phyloP scores from a whole-genome alignment of 2,888 invertebrate genomes.

The Andrena fulva region DNA sequence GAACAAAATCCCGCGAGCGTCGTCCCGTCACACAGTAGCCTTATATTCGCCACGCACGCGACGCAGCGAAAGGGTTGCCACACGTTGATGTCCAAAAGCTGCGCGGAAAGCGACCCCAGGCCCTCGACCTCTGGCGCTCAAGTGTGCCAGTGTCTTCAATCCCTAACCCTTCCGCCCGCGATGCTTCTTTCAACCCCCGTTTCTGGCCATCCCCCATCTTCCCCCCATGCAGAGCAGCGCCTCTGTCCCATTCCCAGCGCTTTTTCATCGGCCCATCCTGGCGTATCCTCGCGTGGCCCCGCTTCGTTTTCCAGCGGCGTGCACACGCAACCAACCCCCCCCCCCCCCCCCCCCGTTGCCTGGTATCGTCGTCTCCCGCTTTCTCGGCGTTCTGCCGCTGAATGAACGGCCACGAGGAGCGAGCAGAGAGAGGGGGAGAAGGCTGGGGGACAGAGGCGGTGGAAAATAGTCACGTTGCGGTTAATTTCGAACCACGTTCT shows the following conservation, averaged over 20 bases:
- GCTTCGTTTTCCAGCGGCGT: conserved; percentile 62
- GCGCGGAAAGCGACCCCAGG: background rate
- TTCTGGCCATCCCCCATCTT: conserved; percentile 8
- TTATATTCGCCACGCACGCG: too few relatives aligned
- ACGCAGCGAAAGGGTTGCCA: background rate
- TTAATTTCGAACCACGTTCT: conserved; percentile 71
- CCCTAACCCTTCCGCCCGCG: background rate
- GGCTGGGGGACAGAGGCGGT: conserved; percentile 48
- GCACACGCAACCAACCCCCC: conserved; percentile 35
- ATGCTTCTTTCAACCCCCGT: conserved; percentile 6
- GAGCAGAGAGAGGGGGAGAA: conserved; percentile 41
- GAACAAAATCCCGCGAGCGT: too few relatives aligned
- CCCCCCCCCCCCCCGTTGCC: conserved; percentile 1
- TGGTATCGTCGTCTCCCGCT: conserved; percentile 30
- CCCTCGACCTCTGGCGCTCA: background rate
- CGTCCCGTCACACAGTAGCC: too few relatives aligned
- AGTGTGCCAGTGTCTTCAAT: conserved; percentile 1
- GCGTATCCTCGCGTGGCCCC: conserved; percentile 44
- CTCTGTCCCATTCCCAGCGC: background rate
- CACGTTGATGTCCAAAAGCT: background rate
- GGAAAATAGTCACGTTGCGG: conserved; percentile 73
- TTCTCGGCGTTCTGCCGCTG: conserved; percentile 45
- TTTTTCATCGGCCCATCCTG: conserved; percentile 42
- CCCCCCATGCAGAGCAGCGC: background rate
- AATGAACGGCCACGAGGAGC: conserved; percentile 46